phyloP scores from a whole-genome alignment of 2,888 invertebrate genomes.

The Rhimphoctona megacephalus region DNA sequence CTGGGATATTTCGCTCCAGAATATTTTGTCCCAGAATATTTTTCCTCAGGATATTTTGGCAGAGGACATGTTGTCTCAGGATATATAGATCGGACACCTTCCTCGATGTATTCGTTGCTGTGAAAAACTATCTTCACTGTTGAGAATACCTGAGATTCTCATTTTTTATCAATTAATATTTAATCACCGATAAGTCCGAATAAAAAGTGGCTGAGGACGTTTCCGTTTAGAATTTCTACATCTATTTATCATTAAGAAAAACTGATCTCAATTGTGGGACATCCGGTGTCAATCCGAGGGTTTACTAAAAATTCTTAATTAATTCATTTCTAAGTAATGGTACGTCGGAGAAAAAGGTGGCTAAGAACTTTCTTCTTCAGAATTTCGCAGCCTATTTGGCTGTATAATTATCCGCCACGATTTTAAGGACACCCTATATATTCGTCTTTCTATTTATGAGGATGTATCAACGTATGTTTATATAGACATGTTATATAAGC shows the following conservation, averaged over 20 bases:
- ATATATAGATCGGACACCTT: too few relatives aligned
- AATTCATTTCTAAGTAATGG: background rate
- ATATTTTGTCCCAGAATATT: too few relatives aligned
- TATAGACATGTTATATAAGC: constrained; percentile 4
- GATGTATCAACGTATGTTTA: background rate
- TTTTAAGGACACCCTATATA: background rate
- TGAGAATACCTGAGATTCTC: background rate
- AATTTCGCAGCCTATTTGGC: background rate
- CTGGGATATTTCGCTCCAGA: too few relatives aligned
- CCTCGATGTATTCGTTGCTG: background rate
- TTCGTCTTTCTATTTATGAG: background rate
- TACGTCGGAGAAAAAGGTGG: too few relatives aligned
- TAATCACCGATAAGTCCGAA: background rate
- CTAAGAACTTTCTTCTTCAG: background rate
- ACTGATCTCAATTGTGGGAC: background rate
- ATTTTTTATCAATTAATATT: background rate
- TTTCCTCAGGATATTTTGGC: too few relatives aligned
- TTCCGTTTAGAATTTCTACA: background rate
- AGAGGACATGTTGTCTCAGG: too few relatives aligned
- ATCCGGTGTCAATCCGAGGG: background rate
- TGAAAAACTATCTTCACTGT: background rate
- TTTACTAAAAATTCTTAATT: background rate
- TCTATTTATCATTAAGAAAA: too few relatives aligned
- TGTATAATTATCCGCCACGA: background rate
- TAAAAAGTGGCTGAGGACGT: background rate